Evolutionary conservation across 2,113 vertebrate genomes (phyloP), one percentile per base, ranked within the genome.

Genomic region (Arothron firmamentum): DNA sequence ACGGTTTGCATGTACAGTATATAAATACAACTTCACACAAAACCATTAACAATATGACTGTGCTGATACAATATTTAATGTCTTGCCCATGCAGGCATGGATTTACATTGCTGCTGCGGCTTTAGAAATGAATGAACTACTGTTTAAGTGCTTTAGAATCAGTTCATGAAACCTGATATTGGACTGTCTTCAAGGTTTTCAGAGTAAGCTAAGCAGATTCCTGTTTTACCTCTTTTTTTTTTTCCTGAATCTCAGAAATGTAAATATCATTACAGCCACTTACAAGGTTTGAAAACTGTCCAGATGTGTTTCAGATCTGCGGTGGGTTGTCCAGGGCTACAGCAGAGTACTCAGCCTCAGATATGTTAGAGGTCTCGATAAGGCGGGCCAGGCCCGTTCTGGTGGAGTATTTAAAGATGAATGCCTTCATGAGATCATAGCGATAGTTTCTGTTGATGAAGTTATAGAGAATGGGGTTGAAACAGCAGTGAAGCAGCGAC

Each of bases 381-480:
- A 98, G 96, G 67, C 91, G 94, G 0, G 95, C 92, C 72, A 97
- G 91, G 13, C 95, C 94, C 0, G 95, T 96, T 58, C 94, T 92
- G 34, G 93, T 95, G 0, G 95, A 97, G 88, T 98, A 98, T 83
- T 95, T 97, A 74, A 98, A 97, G 83, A 96, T 97, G 72, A 98
- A 95, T 28, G 95, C 95, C 75, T 98, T 97, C 95, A 97, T 96
- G 70, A 98, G 93, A 90, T 98, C 94, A 0, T 98, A 96, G 82
- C 94, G 89, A 82, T 96, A 96, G 89, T 94, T 95, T 65, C 94
- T 92, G 80, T 89, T 86, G 67, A 98, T 92, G 87, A 98, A 96
- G 84, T 94, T 96, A 78, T 99, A 99, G 13, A 99, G 92, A 52
- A 98, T 92, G 2, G 96, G 96, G 80, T 99, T 99, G 84, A 96